Evolutionary conservation across 2,797 vertebrate genomes (phyloP), one percentile per base, ranked within the genome.

Genomic region (Heterohyrax brucei): DNA sequence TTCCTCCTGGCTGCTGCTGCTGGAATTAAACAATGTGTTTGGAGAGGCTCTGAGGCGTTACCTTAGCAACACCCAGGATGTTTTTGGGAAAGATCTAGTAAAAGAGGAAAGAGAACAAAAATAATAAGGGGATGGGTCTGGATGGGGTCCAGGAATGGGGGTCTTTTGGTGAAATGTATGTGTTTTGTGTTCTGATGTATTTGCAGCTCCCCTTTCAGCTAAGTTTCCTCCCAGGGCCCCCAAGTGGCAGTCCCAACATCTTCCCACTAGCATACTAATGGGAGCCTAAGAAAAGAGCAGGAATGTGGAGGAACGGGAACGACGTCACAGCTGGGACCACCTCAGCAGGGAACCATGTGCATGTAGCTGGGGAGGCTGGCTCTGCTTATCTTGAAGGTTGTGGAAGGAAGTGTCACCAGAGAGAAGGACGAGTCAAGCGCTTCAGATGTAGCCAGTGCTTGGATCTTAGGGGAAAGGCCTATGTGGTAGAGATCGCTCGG

Each of bases 1-100:
- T 99, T 99, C 99, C 98, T 99, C 80, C 0, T 95, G 98, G 96
- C 59, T 80, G 97, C 53, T 53, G 96, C 98, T 98, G 98, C 97
- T 98, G 97, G 97, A 97, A 97, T 97, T 28, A 80, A 97, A 98
- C 97, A 98, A 98, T 96, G 97, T 24, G 10, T 93, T 95, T 95
- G 77, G 94, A 92, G 0, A 39, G 97, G 96, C 84, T 12, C 98
- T 95, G 92, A 61, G 77, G 83, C 78, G 98, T 99, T 98, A 89
- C 98, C 98, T 95, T 98, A 98, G 98, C 95, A 98, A 98, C 97
- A 80, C 96, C 92, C 95, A 97, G 97, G 95, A 78, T 95, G 89
- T 98, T 98, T 22, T 4, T 93, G 97, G 93, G 61, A 92, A 97
- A 96, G 96, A 96, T 87, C 30, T 94, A 91, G 72, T 83, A 84